Evolutionary conservation across 2,888 invertebrate species (phyloP).

Genomic region (Eudasyphora cyanicolor): DNA sequence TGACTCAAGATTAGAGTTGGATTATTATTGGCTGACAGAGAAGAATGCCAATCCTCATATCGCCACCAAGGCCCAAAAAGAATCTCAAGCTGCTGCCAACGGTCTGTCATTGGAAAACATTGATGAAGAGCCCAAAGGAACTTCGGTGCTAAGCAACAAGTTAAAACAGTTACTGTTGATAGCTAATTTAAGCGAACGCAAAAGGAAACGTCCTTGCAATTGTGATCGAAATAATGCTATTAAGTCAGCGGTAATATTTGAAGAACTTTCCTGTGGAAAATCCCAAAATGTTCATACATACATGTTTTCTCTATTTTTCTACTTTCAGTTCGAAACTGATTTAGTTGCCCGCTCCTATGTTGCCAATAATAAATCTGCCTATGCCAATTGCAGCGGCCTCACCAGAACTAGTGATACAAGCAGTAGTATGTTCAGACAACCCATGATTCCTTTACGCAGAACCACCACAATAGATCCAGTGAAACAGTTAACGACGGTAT

Average conservation of each 20-base stretch:
- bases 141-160: slow-evolving; percentile 75
- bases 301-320: not conserved
- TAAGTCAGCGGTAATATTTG: slow-evolving; percentile 72
- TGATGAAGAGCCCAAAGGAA: slow-evolving; percentile 69
- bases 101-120: not conserved
- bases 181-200: slow-evolving; percentile 78
- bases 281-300: not conserved
- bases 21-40: slow-evolving; percentile 86
- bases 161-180: slow-evolving; percentile 79
- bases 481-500: slow-evolving; percentile 74
- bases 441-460: slow-evolving; percentile 74
- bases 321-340: slow-evolving; percentile 70
- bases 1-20: slow-evolving; percentile 87
- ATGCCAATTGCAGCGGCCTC: slow-evolving; percentile 59
- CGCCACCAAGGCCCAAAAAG: not conserved
- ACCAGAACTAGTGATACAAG: slow-evolving; percentile 48
- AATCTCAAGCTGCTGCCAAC: slow-evolving; percentile 38
- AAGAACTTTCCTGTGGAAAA: no score
- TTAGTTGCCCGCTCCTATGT: slow-evolving; percentile 71
- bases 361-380: slow-evolving; percentile 72
- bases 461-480: slow-evolving; percentile 76
- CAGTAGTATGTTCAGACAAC: slow-evolving; percentile 72
- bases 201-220: slow-evolving; percentile 77
- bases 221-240: slow-evolving; percentile 74
- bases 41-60: not conserved